A percentile compares a stretch with the other conserved stretches of the same genome.
Evolutionary conservation across 1,140 invertebrate genomes (phyloP).

Genomic region (Homalodisca vitripennis): DNA sequence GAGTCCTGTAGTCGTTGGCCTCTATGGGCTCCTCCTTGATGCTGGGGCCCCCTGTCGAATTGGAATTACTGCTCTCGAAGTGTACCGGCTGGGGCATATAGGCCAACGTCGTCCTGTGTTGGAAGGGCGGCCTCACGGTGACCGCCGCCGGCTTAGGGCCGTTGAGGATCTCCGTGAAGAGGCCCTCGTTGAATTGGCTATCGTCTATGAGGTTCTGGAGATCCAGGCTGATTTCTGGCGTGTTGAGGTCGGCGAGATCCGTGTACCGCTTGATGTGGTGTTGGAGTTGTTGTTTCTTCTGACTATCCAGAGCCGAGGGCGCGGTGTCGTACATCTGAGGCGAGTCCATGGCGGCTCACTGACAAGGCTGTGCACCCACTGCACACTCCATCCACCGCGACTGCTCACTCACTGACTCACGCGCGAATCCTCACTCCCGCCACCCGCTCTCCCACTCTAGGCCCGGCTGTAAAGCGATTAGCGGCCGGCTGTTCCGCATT

Average conservation of each 20-base stretch:
- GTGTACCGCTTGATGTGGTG: constrained; percentile 41
- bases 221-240: constrained; percentile 85
- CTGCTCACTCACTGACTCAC: constrained; percentile 14
- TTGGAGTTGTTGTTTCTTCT: constrained; percentile 39
- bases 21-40: constrained; percentile 84
- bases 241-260: constrained; percentile 82
- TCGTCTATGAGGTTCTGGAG: constrained; percentile 87
- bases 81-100: constrained; percentile 91
- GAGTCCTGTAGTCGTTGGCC: constrained; percentile 30
- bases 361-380: constrained; percentile 6
- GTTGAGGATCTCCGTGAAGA: constrained; percentile 75
- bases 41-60: constrained; percentile 58
- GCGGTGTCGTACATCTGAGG: constrained; percentile 42
- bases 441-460: neutral
- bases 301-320: constrained; percentile 32
- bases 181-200: constrained; percentile 74
- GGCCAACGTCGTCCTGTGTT: constrained; percentile 64
- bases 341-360: constrained; percentile 39
- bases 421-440: neutral
- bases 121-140: constrained; percentile 44
- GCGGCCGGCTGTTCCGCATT: neutral
- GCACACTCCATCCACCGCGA: constrained; percentile 28
- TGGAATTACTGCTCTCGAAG: constrained; percentile 52
- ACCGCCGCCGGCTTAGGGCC: constrained; percentile 51
- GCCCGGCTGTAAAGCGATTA: neutral